These are phyloP conservation scores for Ameiurus melas DNA, from an alignment of 2,113 vertebrate genomes.

Conservation along the genomic window DNA sequence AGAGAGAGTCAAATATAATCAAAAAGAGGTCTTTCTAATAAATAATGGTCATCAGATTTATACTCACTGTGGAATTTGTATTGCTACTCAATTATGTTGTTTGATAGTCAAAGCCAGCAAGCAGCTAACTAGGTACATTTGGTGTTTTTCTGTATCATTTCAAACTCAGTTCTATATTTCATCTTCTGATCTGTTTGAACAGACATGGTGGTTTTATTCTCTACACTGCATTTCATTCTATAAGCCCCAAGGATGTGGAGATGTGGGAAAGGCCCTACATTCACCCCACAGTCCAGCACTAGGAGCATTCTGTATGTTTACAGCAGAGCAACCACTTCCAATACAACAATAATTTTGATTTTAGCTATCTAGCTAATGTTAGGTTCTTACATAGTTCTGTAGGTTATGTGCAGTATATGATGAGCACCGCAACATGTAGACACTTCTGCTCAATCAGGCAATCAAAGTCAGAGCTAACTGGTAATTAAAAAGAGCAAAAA, in stretches of 20 bases:
- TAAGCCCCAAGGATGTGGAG: background rate
- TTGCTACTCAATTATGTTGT: background rate
- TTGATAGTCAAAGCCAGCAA: background rate
- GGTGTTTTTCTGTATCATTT: background rate
- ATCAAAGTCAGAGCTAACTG: background rate
- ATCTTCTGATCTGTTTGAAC: background rate
- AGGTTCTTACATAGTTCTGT: background rate
- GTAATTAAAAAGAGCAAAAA: background rate
- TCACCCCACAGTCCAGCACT: background rate
- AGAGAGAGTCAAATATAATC: no score
- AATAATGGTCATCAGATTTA: background rate
- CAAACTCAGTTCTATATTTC: background rate
- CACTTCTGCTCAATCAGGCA: background rate
- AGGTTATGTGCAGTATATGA: background rate
- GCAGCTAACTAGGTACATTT: background rate
- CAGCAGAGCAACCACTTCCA: background rate
- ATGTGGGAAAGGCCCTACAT: background rate
- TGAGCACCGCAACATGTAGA: background rate
- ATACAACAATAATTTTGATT: background rate
- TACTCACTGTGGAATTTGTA: background rate
- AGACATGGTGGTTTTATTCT: background rate
- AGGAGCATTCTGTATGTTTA: background rate
- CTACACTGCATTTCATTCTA: background rate
- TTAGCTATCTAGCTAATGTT: background rate
- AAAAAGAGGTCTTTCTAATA: background rate